Evolutionary conservation across 2,797 vertebrate species (phyloP).

Genomic region (Acrocephalus scirpaceus): DNA sequence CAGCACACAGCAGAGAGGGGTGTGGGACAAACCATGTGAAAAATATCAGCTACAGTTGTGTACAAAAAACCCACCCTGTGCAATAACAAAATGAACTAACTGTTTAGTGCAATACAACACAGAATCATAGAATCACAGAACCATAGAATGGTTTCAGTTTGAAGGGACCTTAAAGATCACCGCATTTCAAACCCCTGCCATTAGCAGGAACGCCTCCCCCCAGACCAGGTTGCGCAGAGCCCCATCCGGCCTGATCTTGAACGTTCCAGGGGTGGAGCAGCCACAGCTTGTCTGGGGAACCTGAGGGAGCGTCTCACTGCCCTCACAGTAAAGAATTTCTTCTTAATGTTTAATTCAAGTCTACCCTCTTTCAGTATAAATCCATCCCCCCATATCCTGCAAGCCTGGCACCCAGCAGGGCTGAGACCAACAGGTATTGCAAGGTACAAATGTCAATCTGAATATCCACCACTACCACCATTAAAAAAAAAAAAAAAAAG

Average conservation of each 20-base stretch:
- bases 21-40: too few relatives aligned
- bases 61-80: too few relatives aligned
- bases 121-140: background rate
- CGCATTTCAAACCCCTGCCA: background rate
- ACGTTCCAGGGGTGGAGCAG: background rate
- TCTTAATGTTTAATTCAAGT: background rate
- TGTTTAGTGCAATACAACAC: too few relatives aligned
- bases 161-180: background rate
- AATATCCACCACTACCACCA: background rate
- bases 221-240: background rate
- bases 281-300: background rate
- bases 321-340: background rate
- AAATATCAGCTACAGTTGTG: too few relatives aligned
- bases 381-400: too few relatives aligned
- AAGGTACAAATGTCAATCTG: background rate
- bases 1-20: too few relatives aligned
- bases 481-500: background rate
- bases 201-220: fast-evolving
- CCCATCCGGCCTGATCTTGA: background rate
- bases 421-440: background rate
- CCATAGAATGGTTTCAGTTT: background rate
- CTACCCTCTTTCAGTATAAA: background rate
- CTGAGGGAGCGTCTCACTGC: background rate
- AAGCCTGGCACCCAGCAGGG: background rate
- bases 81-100: too few relatives aligned